These are phyloP conservation scores for Struthio camelus DNA, from an alignment of 2,113 vertebrate genomes.

Conservation along the genomic window DNA sequence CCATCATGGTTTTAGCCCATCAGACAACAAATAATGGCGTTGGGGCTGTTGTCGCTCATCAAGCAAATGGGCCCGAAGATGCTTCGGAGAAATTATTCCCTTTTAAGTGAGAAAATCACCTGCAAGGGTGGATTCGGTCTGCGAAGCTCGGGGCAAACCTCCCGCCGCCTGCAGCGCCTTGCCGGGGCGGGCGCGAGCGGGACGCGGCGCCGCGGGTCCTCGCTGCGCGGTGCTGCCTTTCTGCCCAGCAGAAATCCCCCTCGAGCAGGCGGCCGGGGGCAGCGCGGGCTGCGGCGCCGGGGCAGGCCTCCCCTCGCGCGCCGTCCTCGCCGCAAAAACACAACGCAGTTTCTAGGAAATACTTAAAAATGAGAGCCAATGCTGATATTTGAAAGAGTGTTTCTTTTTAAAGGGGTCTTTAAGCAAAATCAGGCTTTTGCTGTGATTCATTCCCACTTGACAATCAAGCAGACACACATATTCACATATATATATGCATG, in stretches of 20 bases:
- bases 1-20: background rate
- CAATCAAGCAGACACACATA: slow-evolving; percentile 70
- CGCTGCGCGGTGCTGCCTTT: no score
- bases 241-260: background rate
- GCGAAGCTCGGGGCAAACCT: background rate
- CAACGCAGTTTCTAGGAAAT: background rate
- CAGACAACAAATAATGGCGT: no score
- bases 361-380: background rate
- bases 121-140: no score
- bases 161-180: background rate
- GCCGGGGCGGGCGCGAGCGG: no score
- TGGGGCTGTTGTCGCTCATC: background rate
- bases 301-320: background rate
- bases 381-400: background rate
- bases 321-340: background rate
- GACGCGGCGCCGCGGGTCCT: no score
- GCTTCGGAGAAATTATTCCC: background rate
- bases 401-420: background rate
- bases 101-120: background rate
- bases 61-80: background rate
- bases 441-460: slow-evolving; percentile 64
- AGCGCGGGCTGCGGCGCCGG: no score
- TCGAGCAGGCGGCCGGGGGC: no score
- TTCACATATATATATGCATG: slow-evolving; percentile 10
- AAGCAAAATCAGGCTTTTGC: slow-evolving; percentile 24